Evolutionary conservation across 1,140 invertebrate genomes (phyloP).

Genomic region (Agrilus planipennis): DNA sequence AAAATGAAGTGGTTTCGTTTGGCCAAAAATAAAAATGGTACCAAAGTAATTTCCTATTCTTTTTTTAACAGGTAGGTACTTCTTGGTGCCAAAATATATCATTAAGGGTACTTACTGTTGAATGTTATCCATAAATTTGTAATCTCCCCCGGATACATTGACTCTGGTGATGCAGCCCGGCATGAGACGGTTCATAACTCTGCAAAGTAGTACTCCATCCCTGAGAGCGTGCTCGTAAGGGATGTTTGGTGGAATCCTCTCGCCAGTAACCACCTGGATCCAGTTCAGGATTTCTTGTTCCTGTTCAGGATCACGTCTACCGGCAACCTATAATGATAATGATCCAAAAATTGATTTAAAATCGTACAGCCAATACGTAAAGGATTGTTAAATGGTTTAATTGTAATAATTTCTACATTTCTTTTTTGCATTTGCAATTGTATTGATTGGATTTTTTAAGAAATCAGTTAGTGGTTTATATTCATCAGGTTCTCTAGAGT

Average conservation of each 20-base stretch:
- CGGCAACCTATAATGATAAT: constrained; percentile 66
- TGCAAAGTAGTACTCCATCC: constrained; percentile 71
- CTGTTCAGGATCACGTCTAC: constrained; percentile 72
- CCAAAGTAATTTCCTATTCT: too few relatives aligned
- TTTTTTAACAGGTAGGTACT: too few relatives aligned
- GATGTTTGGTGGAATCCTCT: constrained; percentile 55
- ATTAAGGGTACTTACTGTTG: constrained; percentile 68
- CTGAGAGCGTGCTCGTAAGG: constrained; percentile 68
- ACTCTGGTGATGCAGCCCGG: constrained; percentile 80
- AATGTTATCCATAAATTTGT: constrained; percentile 92
- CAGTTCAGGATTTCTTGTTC: constrained; percentile 76
- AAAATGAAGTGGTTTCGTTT: too few relatives aligned
- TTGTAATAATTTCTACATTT: too few relatives aligned
- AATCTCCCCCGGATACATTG: constrained; percentile 76
- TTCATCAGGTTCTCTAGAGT: too few relatives aligned
- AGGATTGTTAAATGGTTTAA: too few relatives aligned
- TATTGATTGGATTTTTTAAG: too few relatives aligned
- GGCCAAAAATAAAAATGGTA: too few relatives aligned
- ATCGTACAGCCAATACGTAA: too few relatives aligned
- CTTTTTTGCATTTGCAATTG: too few relatives aligned
- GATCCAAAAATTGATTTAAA: too few relatives aligned
- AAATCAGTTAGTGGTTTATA: too few relatives aligned
- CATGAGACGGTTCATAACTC: constrained; percentile 74
- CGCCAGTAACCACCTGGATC: constrained; percentile 75
- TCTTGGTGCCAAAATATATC: neutral